A percentile compares a stretch with the other conserved stretches of the same genome.
These are phyloP conservation scores for Brachionus calyciflorus DNA, from an alignment of 1,140 invertebrate species.

Conservation along the genomic window DNA sequence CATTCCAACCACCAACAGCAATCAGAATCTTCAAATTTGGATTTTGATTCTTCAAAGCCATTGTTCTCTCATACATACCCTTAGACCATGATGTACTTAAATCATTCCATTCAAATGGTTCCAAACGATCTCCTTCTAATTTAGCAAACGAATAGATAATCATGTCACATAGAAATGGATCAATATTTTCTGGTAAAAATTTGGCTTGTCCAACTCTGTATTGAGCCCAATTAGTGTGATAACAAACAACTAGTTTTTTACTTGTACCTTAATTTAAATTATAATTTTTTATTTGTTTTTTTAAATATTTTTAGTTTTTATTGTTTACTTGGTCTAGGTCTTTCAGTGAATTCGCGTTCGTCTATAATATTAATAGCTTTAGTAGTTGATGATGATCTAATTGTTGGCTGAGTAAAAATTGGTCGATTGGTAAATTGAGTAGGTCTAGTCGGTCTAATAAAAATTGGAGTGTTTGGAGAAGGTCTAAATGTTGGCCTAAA, in stretches of 20 bases:
- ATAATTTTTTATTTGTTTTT: too few relatives aligned
- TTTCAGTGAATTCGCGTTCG: too few relatives aligned
- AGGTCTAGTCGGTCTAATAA: too few relatives aligned
- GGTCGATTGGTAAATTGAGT: too few relatives aligned
- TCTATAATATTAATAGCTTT: too few relatives aligned
- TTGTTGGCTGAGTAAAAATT: too few relatives aligned
- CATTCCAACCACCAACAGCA: conserved; percentile 67
- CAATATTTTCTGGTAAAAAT: conserved; percentile 81
- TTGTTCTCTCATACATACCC: conserved; percentile 21
- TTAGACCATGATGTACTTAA: conserved; percentile 58
- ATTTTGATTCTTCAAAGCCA: conserved; percentile 25
- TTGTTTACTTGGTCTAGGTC: too few relatives aligned
- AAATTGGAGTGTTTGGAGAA: too few relatives aligned
- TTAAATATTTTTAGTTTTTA: too few relatives aligned
- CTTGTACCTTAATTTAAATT: neutral
- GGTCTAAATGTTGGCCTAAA: too few relatives aligned
- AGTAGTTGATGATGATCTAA: too few relatives aligned
- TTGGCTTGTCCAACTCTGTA: conserved; percentile 79
- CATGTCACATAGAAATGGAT: conserved; percentile 81
- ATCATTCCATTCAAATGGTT: conserved; percentile 78
- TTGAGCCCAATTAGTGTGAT: conserved; percentile 86
- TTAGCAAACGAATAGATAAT: conserved; percentile 88
- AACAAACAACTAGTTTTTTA: conserved; percentile 67
- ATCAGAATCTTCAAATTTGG: neutral
- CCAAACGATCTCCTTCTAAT: conserved; percentile 65